Evolutionary conservation across 2,113 vertebrate genomes (phyloP).

Genomic region (Willisornis vidua): DNA sequence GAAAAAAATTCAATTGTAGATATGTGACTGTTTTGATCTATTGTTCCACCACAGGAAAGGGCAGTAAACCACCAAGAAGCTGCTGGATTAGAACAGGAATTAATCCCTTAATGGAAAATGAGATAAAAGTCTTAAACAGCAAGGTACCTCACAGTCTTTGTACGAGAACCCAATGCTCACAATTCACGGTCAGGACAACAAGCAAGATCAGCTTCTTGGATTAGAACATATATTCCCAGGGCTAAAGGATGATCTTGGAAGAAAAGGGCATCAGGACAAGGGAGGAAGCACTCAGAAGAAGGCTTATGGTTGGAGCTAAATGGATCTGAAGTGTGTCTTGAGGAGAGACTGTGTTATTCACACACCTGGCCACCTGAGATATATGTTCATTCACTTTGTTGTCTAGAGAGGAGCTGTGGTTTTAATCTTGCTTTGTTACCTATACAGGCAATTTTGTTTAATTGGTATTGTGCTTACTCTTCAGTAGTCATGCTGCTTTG

Average conservation of each 20-base stretch:
- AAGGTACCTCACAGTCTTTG: not conserved
- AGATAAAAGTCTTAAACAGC: constrained; percentile 6
- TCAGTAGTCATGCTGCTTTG: not conserved
- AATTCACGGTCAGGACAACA: not conserved
- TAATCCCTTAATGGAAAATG: not conserved
- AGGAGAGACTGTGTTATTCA: not conserved
- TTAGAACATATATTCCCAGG: not conserved
- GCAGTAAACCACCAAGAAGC: not conserved
- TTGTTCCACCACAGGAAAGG: not conserved
- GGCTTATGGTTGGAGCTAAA: not conserved
- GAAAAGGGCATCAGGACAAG: not conserved
- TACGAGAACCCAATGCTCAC: not conserved
- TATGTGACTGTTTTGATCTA: not conserved
- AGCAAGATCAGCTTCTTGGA: not conserved
- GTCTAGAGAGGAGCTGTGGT: not conserved
- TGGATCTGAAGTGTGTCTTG: not conserved
- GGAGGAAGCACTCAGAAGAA: not conserved
- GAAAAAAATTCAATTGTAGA: not conserved
- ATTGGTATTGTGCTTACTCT: constrained; percentile 1
- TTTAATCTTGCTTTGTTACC: constrained; percentile 21
- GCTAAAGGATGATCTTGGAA: not conserved
- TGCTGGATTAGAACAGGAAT: not conserved
- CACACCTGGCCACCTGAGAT: not conserved
- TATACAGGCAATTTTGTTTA: constrained; percentile 14
- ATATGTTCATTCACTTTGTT: not conserved